phyloP scores from a whole-genome alignment of 2,888 invertebrate genomes.

The Colostygia pectinataria region DNA sequence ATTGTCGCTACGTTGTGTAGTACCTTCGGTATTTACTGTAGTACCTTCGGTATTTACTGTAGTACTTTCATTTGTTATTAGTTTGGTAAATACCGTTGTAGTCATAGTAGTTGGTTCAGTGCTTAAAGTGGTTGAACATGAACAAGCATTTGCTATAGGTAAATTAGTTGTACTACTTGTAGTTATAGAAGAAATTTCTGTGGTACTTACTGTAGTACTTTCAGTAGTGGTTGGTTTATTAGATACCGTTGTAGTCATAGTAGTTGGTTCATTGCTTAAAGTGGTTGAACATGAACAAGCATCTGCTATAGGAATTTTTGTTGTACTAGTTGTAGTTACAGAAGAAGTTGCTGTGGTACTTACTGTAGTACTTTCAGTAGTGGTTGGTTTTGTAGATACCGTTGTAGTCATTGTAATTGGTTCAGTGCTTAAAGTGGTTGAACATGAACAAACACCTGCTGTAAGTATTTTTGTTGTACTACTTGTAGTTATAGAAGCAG shows the following conservation, averaged over 20 bases:
- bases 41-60: not conserved
- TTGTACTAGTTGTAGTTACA: not conserved
- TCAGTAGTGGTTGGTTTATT: constrained; percentile 7
- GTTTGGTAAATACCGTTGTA: too few relatives aligned
- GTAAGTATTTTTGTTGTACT: constrained; percentile 18
- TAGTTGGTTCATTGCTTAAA: not conserved
- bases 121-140: too few relatives aligned
- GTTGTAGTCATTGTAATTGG: not conserved
- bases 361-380: not conserved
- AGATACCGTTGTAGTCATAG: too few relatives aligned
- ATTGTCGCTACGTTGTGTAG: too few relatives aligned
- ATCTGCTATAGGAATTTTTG: not conserved
- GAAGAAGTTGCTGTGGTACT: not conserved
- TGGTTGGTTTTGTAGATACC: not conserved
- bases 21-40: too few relatives aligned
- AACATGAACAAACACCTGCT: not conserved
- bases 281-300: not conserved
- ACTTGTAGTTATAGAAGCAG: constrained; percentile 3
- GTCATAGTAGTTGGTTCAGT: too few relatives aligned
- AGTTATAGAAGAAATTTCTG: too few relatives aligned
- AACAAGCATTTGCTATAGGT: too few relatives aligned
- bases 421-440: constrained; percentile 1
- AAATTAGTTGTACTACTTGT: too few relatives aligned
- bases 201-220: constrained; percentile 5
- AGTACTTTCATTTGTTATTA: constrained; percentile 11